A percentile compares a stretch with the other conserved stretches of the same genome.
phyloP scores from a whole-genome alignment of 2,888 invertebrate genomes.

The Brenthis ino region DNA sequence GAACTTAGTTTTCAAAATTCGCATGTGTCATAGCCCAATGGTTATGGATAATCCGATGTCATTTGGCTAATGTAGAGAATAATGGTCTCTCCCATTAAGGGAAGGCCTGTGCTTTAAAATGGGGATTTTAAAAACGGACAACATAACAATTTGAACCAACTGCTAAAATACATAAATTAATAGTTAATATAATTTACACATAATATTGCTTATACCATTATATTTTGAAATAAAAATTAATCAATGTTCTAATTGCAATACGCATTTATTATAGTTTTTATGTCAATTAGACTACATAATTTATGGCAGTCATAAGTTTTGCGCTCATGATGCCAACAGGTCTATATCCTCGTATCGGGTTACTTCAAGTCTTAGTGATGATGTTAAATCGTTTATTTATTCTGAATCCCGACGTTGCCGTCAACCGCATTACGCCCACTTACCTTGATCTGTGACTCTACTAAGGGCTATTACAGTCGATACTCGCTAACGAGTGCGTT shows the following conservation, averaged over 20 bases:
- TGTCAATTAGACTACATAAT: constrained; percentile 2
- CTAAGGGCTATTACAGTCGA: constrained; percentile 17
- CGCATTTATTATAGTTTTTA: constrained; percentile 7
- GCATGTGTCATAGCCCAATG: too few relatives aligned
- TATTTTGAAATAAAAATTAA: too few relatives aligned
- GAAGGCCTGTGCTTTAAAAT: too few relatives aligned
- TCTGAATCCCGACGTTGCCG: constrained; percentile 57
- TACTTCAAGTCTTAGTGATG: constrained; percentile 57
- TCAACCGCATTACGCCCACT: constrained; percentile 69
- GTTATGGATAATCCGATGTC: too few relatives aligned
- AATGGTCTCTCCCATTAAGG: too few relatives aligned
- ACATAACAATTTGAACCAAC: too few relatives aligned
- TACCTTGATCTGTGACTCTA: constrained; percentile 42
- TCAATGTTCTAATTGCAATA: not conserved
- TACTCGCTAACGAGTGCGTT: constrained; percentile 15
- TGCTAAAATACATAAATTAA: too few relatives aligned
- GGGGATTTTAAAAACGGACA: too few relatives aligned
- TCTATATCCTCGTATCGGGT: constrained; percentile 61
- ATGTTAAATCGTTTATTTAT: constrained; percentile 73
- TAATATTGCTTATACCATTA: too few relatives aligned
- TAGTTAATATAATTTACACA: too few relatives aligned
- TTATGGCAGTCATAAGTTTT: constrained; percentile 64
- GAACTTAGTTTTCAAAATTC: too few relatives aligned
- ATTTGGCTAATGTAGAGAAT: too few relatives aligned
- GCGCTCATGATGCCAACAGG: constrained; percentile 57